Conservation (phyloP, 2,888 invertebrate genomes). For the Brachypalpus laphriformis region DNA sequence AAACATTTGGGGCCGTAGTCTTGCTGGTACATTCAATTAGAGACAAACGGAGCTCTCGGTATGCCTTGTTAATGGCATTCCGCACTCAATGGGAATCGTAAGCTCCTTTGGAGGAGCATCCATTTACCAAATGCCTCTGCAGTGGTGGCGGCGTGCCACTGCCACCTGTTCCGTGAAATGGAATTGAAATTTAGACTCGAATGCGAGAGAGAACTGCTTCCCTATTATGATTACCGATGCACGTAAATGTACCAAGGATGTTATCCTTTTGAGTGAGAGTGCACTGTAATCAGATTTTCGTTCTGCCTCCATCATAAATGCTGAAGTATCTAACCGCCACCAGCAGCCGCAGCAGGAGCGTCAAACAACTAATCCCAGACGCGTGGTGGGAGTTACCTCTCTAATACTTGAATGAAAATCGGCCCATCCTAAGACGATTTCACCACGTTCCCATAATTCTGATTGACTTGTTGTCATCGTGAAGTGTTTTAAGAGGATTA, state of each 20-base stretch:
- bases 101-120: constrained; percentile 37
- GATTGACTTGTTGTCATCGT: constrained; percentile 55
- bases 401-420: not conserved
- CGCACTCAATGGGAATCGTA: constrained; percentile 36
- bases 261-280: constrained; percentile 22
- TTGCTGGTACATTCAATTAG: constrained; percentile 57
- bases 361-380: not conserved
- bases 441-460: constrained; percentile 24
- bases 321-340: not conserved
- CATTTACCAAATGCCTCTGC: constrained; percentile 8
- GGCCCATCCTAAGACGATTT: not conserved
- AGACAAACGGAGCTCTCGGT: not conserved
- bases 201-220: not conserved
- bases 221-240: constrained; percentile 28
- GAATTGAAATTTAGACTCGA: constrained; percentile 30
- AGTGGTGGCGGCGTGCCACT: constrained; percentile 5
- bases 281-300: constrained; percentile 41
- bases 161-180: constrained; percentile 44
- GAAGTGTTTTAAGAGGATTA: constrained; percentile 45
- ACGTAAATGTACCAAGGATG: constrained; percentile 38
- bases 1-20: constrained; percentile 30
- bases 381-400: not conserved
- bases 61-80: constrained; percentile 42
- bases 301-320: constrained; percentile 1
- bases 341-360: not conserved